Evolutionary conservation across 1,140 invertebrate species (phyloP), one percentile per base, ranked within the genome.

Genomic region (Cyphomyrmex costatus): DNA sequence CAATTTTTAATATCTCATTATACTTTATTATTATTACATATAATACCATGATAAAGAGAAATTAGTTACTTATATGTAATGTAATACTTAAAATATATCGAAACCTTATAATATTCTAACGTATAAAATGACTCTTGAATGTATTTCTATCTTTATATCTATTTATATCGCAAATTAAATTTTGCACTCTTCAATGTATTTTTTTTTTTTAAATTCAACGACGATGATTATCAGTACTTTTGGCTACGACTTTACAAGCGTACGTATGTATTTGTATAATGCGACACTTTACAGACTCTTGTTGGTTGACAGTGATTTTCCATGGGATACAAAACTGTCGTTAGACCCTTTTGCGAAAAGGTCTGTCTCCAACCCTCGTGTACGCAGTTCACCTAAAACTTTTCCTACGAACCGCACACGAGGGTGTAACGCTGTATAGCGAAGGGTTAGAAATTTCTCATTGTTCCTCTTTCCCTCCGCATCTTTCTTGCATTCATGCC

Each of bases 301-400:
- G 84, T 79, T 86, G 76, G 63, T 79, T 86, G 84, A 86, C 84
- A 86, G 84, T 86, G 84, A 86, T 86, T 86, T 86, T 86, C 84
- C 76, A 79, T 61, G 63, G 84, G 63, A 61, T 80, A 80, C 84
- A 86, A 86, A 86, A 86, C 84, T 86, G 74, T 86, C 74, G 84
- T 79, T 79, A 86, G 84, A 86, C 84, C 84, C 84, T 86, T 86
- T 86, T 49, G 74, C 84, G 74, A 86, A 60, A 85, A 86, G 84
- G 84, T 79, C 84, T 42, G 30, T 42, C 46, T 63, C 51, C 83
- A 27, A 77, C 61, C 27, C 84, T 79, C 36, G 10, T 73, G 74
- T 49, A 77, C 51, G 63, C 53, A 86, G 84, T 36, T 79, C 74
- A 46, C 63, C 76, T 86, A 80, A 86, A 86, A 86, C 84, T 86